Evolutionary conservation across 2,113 vertebrate species (phyloP).

Genomic region (Heterotilapia buettikoferi): DNA sequence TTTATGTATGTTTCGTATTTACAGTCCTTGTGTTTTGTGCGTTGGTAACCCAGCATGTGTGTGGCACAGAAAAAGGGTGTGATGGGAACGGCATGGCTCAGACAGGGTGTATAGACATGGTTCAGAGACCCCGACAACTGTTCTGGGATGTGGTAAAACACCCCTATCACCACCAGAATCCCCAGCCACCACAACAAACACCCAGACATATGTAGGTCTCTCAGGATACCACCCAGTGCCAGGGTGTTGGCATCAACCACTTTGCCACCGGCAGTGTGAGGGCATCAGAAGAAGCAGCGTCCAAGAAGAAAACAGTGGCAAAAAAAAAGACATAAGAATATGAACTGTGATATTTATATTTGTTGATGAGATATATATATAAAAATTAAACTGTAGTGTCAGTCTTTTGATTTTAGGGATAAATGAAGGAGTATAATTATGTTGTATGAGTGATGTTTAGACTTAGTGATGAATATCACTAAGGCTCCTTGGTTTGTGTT

Average conservation of each 20-base stretch:
- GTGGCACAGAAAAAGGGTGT: conserved; percentile 49
- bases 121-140: conserved; percentile 32
- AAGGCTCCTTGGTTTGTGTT: neutral
- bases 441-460: neutral
- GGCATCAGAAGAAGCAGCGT: neutral
- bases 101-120: conserved; percentile 29
- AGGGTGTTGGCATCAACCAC: conserved; percentile 35
- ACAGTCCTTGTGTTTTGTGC: conserved; percentile 12
- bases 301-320: neutral
- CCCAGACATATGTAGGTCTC: conserved; percentile 51
- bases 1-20: conserved; percentile 33
- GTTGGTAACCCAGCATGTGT: conserved; percentile 36
- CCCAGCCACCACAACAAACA: conserved; percentile 62
- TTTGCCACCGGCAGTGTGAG: conserved; percentile 33
- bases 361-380: neutral
- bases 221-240: conserved; percentile 55
- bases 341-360: neutral
- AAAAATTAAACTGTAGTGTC: neutral
- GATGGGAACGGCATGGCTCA: conserved; percentile 43
- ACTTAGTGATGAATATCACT: neutral
- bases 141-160: conserved; percentile 60
- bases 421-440: conserved; percentile 30
- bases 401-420: conserved; percentile 4
- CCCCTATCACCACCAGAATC: conserved; percentile 25
- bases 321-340: conserved; percentile 9